Evolutionary conservation across 2,113 vertebrate species (phyloP), one percentile per base, ranked within the genome.

Genomic region (Cariama cristata): DNA sequence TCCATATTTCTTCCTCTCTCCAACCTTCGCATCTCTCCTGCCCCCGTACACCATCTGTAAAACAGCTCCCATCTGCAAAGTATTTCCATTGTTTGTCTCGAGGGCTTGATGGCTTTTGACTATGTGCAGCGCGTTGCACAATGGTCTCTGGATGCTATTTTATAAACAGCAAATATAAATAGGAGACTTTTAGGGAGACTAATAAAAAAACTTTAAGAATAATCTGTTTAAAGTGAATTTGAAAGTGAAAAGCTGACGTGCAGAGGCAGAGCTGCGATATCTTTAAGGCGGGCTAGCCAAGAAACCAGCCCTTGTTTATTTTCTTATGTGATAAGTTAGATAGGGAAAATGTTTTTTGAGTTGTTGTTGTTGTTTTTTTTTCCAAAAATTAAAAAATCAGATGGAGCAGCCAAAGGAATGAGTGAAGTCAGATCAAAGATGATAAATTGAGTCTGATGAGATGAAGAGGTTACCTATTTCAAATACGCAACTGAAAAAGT

Each of bases 391-490:
- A 97, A 87, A 94, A 94, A 92, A 87, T 93, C 92, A 88, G 68
- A 96, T 81, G 56, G 52, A 85, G 52, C 56, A 52, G 92, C 88
- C 87, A 96, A 96, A 95, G 59, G 86, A 97, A 96, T 90, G 90
- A 96, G 88, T 95, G 92, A 95, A 97, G 95, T 91, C 77, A 94
- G 91, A 97, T 94, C 94, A 97, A 97, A 96, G 95, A 97, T 97
- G 86, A 97, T 97, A 97, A 96, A 97, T 80, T 79, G 52, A 76
- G 68, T 88, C 90, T 93, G 90, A 95, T 86, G 58, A 97, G 93
- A 97, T 56, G 91, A 98, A 97, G 90, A 96, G 58, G 97, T 97
- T 90, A 97, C 96, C 97, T 97, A 79, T 97, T 97, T 98, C 92
- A 94, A 96, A 96, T 92, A 86, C 67, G 77, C 81, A 87, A 72